A percentile compares a stretch with the other conserved stretches of the same genome.
Conservation (phyloP, 2,797 vertebrate genomes). For the Xyrichtys novacula region DNA sequence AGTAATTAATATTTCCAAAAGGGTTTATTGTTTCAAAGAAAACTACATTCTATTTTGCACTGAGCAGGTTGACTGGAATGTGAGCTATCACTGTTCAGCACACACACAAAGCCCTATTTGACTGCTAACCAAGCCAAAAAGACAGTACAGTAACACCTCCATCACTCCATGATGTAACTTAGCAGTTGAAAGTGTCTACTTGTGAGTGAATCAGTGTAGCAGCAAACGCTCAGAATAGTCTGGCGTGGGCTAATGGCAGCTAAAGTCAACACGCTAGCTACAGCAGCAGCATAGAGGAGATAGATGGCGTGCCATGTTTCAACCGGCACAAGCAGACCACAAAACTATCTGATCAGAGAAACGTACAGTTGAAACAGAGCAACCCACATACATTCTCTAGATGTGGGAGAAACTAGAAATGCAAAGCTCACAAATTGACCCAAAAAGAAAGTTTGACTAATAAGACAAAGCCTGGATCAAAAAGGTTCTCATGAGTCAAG, state of each 20-base stretch:
- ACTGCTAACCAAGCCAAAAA: slow-evolving; percentile 43
- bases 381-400: slow-evolving; percentile 16
- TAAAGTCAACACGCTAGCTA: slow-evolving; percentile 69
- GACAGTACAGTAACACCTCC: slow-evolving; percentile 57
- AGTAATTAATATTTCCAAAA: background rate
- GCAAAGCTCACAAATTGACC: background rate
- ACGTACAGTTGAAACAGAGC: slow-evolving; percentile 26
- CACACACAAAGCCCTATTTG: slow-evolving; percentile 10
- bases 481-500: too few species aligned
- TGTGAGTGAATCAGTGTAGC: slow-evolving; percentile 76
- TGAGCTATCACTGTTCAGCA: background rate
- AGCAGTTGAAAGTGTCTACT: slow-evolving; percentile 73
- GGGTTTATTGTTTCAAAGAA: background rate
- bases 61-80: slow-evolving; percentile 13
- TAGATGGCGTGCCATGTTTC: slow-evolving; percentile 48
- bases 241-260: slow-evolving; percentile 75
- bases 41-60: background rate
- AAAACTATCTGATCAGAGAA: slow-evolving; percentile 34
- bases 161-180: slow-evolving; percentile 68
- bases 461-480: too few species aligned
- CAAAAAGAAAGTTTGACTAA: too few species aligned
- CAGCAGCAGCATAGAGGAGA: slow-evolving; percentile 65
- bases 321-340: slow-evolving; percentile 25
- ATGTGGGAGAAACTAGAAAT: slow-evolving; percentile 20
- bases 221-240: slow-evolving; percentile 77